phyloP scores from a whole-genome alignment of 2,113 vertebrate species.

The Epinephelus fuscoguttatus region DNA sequence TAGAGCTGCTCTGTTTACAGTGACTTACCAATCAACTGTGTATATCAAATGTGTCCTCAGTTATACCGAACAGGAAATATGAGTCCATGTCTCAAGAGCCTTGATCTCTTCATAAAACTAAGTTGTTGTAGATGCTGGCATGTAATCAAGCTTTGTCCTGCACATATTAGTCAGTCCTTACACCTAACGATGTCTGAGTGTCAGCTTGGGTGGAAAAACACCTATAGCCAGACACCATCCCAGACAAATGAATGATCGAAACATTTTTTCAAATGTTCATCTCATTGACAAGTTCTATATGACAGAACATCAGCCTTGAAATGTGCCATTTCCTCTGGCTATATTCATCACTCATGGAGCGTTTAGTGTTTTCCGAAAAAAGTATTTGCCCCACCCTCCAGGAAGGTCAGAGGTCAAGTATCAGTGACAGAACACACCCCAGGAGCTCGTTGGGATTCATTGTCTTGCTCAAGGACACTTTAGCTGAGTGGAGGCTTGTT shows the following conservation, averaged over 20 bases:
- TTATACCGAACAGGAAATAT: conserved; percentile 42
- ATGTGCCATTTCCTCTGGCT: conserved; percentile 26
- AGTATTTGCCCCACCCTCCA: conserved; percentile 26
- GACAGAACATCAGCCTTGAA: conserved; percentile 47
- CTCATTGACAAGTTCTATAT: conserved; percentile 8
- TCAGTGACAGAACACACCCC: conserved; percentile 6
- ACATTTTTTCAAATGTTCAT: conserved; percentile 13
- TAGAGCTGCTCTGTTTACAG: conserved; percentile 34
- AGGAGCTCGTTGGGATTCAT: conserved; percentile 36
- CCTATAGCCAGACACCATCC: background rate
- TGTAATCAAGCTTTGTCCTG: conserved; percentile 37
- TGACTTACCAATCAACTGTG: conserved; percentile 35
- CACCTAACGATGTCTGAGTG: conserved; percentile 18
- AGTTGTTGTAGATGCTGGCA: conserved; percentile 20
- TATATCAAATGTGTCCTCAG: conserved; percentile 35
- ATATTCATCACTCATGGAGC: conserved; percentile 40
- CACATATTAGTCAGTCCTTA: conserved; percentile 15
- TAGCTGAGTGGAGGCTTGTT: conserved; percentile 14
- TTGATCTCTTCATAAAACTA: conserved; percentile 29
- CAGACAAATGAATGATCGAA: conserved; percentile 3
- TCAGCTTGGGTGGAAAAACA: conserved; percentile 4
- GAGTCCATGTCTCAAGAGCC: conserved; percentile 44
- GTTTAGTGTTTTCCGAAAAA: conserved; percentile 37
- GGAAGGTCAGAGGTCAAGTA: conserved; percentile 54
- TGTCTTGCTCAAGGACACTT: conserved; percentile 64